Percentiles rank a stretch among this genome's conserved stretches.
Conservation (phyloP, 1,140 invertebrate species). For the Sycobia sp. region DNA sequence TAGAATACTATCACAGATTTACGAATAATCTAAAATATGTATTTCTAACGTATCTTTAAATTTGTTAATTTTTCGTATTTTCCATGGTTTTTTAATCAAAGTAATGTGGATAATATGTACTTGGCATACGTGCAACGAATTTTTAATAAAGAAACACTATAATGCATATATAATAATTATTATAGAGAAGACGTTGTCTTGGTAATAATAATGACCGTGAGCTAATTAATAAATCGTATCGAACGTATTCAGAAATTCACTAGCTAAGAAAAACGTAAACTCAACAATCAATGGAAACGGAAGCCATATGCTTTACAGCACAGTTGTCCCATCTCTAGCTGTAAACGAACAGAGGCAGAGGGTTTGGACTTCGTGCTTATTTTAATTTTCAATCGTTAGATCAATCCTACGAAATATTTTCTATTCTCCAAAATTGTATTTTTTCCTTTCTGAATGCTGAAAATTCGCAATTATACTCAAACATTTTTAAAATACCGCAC, state of each 20-base stretch:
- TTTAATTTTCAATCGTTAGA: conserved; percentile 7
- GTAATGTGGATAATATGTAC: background rate
- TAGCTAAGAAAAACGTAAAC: conserved; percentile 59
- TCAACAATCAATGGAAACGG: conserved; percentile 55
- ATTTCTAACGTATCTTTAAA: no score
- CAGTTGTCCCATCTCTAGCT: conserved; percentile 11
- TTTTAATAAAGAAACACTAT: conserved; percentile 12
- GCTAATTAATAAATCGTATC: conserved; percentile 38
- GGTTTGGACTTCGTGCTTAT: conserved; percentile 43
- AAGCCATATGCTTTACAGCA: conserved; percentile 1
- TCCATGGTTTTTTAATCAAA: no score
- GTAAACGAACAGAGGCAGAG: conserved; percentile 51
- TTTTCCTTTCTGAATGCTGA: conserved; percentile 1
- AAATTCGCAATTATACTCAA: conserved; percentile 10
- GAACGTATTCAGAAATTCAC: conserved; percentile 47
- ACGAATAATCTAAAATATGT: no score
- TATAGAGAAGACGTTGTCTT: background rate
- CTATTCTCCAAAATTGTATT: conserved; percentile 5
- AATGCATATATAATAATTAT: background rate
- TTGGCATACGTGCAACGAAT: conserved; percentile 16
- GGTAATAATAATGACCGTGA: conserved; percentile 36
- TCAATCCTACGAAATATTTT: conserved; percentile 3
- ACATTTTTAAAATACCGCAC: conserved; percentile 16
- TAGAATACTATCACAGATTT: no score
- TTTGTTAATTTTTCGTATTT: no score